Percentiles rank a stretch among this genome's conserved stretches.
phyloP scores from a whole-genome alignment of 2,113 vertebrate genomes.

The Romanogobio albipinnatus region DNA sequence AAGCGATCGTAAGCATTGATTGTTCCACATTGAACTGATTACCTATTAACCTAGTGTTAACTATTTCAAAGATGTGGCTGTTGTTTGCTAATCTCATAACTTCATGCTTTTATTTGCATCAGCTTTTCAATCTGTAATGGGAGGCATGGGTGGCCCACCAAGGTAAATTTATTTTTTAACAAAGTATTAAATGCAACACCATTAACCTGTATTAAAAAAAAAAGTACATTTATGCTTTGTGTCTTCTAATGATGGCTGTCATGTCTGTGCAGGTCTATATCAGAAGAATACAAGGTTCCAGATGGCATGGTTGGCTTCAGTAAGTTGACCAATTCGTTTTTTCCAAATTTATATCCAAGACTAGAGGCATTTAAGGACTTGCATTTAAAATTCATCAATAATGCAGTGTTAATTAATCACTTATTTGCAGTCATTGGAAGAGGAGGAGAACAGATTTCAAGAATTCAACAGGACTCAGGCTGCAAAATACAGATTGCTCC shows the following conservation, averaged over 20 bases:
- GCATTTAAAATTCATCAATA: not conserved
- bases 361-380: not conserved
- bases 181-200: not conserved
- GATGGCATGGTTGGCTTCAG: constrained; percentile 99
- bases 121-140: constrained; percentile 87
- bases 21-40: not conserved
- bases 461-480: constrained; percentile 95
- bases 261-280: constrained; percentile 79
- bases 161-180: constrained; percentile 75
- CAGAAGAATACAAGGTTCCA: constrained; percentile 97
- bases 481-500: constrained; percentile 99
- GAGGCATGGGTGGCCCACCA: constrained; percentile 91
- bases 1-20: constrained; percentile 89
- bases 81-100: not conserved
- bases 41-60: constrained; percentile 6
- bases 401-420: not conserved
- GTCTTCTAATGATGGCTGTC: not conserved
- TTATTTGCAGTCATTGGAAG: constrained; percentile 89
- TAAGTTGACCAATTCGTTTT: constrained; percentile 75
- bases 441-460: constrained; percentile 98
- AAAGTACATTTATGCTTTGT: not conserved
- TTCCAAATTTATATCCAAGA: not conserved
- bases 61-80: not conserved
- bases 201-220: no score
- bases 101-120: constrained; percentile 41